These are phyloP conservation scores for Podabrus alpinus DNA, from an alignment of 2,888 invertebrate species.

Conservation along the genomic window DNA sequence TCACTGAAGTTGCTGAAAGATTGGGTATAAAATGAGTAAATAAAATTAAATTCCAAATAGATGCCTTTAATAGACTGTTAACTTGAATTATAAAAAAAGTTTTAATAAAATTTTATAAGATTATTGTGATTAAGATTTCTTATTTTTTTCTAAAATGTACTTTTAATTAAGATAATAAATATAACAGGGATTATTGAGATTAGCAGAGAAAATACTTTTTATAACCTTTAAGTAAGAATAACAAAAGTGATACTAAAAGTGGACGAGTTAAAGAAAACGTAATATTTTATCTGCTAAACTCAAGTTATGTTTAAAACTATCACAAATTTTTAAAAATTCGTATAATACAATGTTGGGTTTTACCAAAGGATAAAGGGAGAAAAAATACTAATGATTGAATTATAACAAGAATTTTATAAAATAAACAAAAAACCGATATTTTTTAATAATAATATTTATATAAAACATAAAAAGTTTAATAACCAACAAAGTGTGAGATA, in stretches of 20 bases:
- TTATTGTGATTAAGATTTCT: constrained; percentile 4
- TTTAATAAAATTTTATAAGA: neutral
- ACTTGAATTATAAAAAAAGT: constrained; percentile 4
- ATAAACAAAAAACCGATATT: constrained; percentile 57
- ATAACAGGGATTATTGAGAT: neutral
- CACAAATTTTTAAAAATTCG: constrained; percentile 4
- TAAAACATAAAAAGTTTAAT: constrained; percentile 58
- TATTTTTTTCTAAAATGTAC: constrained; percentile 2
- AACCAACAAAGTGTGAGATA: constrained; percentile 56
- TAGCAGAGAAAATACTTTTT: neutral
- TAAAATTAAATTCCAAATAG: neutral
- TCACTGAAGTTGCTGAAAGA: neutral
- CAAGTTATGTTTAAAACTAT: neutral
- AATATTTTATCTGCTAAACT: neutral
- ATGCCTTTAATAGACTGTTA: constrained; percentile 4
- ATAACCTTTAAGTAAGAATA: neutral
- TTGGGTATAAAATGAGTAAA: neutral
- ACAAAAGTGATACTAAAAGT: neutral
- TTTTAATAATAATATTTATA: constrained; percentile 53
- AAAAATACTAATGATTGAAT: constrained; percentile 33
- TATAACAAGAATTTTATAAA: constrained; percentile 57
- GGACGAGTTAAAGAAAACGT: neutral
- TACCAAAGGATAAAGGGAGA: neutral
- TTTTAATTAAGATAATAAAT: neutral
- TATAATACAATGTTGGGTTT: neutral